These are phyloP conservation scores for Tethea ocularis DNA, from an alignment of 2,888 invertebrate genomes.

Conservation along the genomic window DNA sequence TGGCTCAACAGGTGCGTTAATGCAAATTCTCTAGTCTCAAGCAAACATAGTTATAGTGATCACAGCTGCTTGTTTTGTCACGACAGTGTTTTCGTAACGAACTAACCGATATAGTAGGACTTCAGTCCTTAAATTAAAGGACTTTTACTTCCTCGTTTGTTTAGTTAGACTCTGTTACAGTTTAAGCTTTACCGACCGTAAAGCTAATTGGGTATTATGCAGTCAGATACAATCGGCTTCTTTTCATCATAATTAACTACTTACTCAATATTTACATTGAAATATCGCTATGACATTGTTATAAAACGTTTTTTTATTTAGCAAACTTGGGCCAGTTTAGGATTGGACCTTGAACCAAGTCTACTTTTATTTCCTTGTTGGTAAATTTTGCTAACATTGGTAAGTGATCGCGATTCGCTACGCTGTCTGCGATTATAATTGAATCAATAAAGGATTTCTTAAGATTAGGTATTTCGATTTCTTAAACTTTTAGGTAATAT, in stretches of 20 bases:
- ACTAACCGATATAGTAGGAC: slow-evolving; percentile 33
- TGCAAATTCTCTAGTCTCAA: slow-evolving; percentile 49
- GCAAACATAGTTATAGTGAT: slow-evolving; percentile 12
- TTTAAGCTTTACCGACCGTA: slow-evolving; percentile 36
- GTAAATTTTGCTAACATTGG: slow-evolving; percentile 43
- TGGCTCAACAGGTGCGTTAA: slow-evolving; percentile 60
- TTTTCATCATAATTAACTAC: slow-evolving; percentile 34
- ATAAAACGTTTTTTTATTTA: slow-evolving; percentile 13
- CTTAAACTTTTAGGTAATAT: slow-evolving; percentile 10
- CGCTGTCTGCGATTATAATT: slow-evolving; percentile 12
- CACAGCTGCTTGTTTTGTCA: slow-evolving; percentile 31
- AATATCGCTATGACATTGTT: slow-evolving; percentile 19
- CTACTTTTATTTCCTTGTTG: slow-evolving; percentile 74
- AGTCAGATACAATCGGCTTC: slow-evolving; percentile 42
- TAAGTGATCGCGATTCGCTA: slow-evolving; percentile 6
- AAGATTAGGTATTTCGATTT: slow-evolving; percentile 10
- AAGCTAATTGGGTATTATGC: slow-evolving; percentile 59
- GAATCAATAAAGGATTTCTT: slow-evolving; percentile 18
- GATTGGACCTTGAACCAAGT: slow-evolving; percentile 58
- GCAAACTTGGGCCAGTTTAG: slow-evolving; percentile 41
- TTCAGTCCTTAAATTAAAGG: slow-evolving; percentile 61
- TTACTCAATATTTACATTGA: slow-evolving; percentile 28
- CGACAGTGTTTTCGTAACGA: slow-evolving; percentile 55
- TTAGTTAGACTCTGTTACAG: slow-evolving; percentile 36
- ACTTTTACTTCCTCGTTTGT: slow-evolving; percentile 68